Conservation (phyloP, 2,113 vertebrate species). For the Carlito syrichta region DNA sequence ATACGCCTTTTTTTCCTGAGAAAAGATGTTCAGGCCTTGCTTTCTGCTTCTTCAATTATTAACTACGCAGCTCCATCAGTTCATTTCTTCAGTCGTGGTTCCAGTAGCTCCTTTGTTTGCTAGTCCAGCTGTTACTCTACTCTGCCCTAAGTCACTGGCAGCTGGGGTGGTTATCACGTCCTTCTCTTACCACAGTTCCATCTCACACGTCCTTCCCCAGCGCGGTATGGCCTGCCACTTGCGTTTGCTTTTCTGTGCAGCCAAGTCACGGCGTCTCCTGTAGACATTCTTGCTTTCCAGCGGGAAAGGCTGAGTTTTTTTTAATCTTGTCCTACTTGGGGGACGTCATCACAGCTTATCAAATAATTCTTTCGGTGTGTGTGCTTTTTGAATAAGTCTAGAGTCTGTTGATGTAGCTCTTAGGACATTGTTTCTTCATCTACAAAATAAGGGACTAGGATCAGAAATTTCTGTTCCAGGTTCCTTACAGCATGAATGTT, state of each 20-base stretch:
- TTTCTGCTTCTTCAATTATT: not conserved
- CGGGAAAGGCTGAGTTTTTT: not conserved
- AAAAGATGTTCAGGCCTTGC: not conserved
- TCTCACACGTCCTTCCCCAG: not conserved
- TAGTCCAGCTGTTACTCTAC: not conserved
- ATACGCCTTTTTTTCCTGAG: not conserved
- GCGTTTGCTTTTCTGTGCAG: not conserved
- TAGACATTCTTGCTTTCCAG: not conserved
- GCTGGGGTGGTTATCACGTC: not conserved
- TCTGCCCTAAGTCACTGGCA: not conserved
- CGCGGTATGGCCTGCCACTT: not conserved
- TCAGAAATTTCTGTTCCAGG: not conserved
- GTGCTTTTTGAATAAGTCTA: constrained; percentile 14
- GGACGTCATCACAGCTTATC: not conserved
- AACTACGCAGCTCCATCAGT: not conserved
- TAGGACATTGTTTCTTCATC: not conserved
- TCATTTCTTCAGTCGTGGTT: not conserved
- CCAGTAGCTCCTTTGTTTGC: not conserved
- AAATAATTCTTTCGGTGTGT: not conserved
- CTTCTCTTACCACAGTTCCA: not conserved
- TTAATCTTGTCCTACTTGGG: not conserved
- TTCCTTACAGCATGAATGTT: not conserved
- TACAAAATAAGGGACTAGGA: not conserved
- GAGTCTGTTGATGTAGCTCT: not conserved
- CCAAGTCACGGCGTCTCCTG: not conserved